A percentile compares a stretch with the other conserved stretches of the same genome.
Conservation (phyloP, 2,113 vertebrate genomes). For the Astur gentilis region DNA sequence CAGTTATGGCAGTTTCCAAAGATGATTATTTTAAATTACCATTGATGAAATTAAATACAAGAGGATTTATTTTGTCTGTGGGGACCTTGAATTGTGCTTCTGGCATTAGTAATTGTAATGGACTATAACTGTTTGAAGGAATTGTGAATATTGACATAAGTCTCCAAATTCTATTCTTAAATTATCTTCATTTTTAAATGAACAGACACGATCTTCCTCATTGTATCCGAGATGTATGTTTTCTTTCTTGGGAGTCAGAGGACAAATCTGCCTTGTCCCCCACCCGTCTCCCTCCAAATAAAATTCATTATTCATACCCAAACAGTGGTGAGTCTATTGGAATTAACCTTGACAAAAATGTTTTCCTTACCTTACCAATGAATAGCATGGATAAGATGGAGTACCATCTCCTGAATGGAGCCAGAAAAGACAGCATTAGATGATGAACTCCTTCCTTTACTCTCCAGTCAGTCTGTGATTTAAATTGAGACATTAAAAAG, state of each 20-base stretch:
- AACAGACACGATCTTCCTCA: neutral
- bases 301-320: conserved; percentile 55
- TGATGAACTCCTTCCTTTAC: conserved; percentile 50
- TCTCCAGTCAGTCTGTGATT: conserved; percentile 29
- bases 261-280: conserved; percentile 25
- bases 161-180: conserved; percentile 43
- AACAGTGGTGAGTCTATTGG: conserved; percentile 58
- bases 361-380: conserved; percentile 53
- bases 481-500: conserved; percentile 26
- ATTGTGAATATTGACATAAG: conserved; percentile 52
- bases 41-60: conserved; percentile 49
- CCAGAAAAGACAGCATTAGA: conserved; percentile 17
- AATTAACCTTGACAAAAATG: conserved; percentile 51
- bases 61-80: conserved; percentile 45
- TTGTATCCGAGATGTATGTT: conserved; percentile 41
- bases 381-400: conserved; percentile 16
- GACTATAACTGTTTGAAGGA: conserved; percentile 37
- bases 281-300: conserved; percentile 22
- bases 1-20: conserved; percentile 35
- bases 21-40: conserved; percentile 36
- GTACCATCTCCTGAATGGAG: neutral
- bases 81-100: conserved; percentile 42
- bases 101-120: conserved; percentile 22
- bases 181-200: conserved; percentile 38
- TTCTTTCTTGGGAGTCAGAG: conserved; percentile 41